These are phyloP conservation scores for Tragelaphus scriptus DNA, from an alignment of 2,113 vertebrate genomes.

Conservation along the genomic window DNA sequence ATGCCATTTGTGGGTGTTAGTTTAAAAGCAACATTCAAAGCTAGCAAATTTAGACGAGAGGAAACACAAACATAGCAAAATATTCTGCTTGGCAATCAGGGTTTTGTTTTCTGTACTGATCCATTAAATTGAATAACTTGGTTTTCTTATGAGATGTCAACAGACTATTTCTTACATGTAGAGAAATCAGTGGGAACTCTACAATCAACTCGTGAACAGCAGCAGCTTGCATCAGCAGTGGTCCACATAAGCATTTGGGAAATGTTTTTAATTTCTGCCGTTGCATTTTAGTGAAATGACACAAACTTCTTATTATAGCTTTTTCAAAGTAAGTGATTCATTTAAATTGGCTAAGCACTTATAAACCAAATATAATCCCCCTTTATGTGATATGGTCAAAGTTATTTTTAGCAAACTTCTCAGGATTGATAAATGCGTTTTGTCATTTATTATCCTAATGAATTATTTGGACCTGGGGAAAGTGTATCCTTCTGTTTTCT, in stretches of 20 bases:
- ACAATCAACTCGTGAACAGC: background rate
- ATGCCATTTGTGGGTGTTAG: background rate
- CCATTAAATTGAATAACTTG: conserved; percentile 61
- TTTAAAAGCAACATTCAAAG: conserved; percentile 35
- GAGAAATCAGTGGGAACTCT: background rate
- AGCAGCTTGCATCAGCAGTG: background rate
- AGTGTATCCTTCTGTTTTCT: background rate
- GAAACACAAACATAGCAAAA: conserved; percentile 45
- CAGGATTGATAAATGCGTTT: background rate
- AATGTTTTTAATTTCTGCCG: conserved; percentile 39
- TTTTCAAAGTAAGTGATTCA: background rate
- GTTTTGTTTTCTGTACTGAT: conserved; percentile 59
- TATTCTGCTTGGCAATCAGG: background rate
- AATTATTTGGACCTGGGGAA: background rate
- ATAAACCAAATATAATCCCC: background rate
- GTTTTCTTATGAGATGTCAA: conserved; percentile 53
- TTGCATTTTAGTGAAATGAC: conserved; percentile 1
- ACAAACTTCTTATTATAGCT: background rate
- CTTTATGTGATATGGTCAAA: conserved; percentile 1
- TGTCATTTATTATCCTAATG: conserved; percentile 1
- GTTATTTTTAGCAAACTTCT: conserved; percentile 14
- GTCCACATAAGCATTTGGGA: background rate
- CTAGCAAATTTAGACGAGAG: background rate
- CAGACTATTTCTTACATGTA: conserved; percentile 38
- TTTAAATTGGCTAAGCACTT: background rate